Evolutionary conservation across 37 sponge, comb jelly and placozoan genomes (phyloP), one percentile per base, ranked within the genome.

Genomic region (Chondrilla cf. caribensis): DNA sequence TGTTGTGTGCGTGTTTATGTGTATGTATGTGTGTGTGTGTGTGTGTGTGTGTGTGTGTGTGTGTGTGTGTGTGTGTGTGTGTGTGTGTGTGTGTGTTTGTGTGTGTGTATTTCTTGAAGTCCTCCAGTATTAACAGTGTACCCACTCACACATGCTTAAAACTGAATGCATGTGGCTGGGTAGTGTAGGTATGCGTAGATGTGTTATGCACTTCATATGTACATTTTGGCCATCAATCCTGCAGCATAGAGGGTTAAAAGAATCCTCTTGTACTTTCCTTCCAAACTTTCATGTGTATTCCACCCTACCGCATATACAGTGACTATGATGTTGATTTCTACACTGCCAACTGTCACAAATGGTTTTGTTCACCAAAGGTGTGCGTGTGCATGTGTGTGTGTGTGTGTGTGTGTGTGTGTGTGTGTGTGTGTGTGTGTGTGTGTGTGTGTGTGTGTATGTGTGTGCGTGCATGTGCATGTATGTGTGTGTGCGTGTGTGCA

Each of bases 331-430:
- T 93, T 35, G 96, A 95, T 78, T 95, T 86, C 72, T 95, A 95
- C 81, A 62, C 81, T 22, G 39, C 90, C 41, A 95, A 92, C 65
- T 85, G 77, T 64, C 96, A 95, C 78, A 95, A 95, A 79, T 95
- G 96, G 96, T 84, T 95, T 17, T 87, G 90, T 54, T 47, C 55
- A 65, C 86, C 95, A 22, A 95, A 95, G 88, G 94, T 93, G 55
- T 7, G 58, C n/a, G 22, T 3, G 4, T 59, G 22, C 42, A 22
- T 41, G 37, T 21, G 43, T 81, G 68, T 0, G 24, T 26, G 33
- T 7, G 66, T 82, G 0, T 21, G 28, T 60, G 8, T 39, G 22
- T n/a, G 64, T 70, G 21, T 32, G 72, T 38, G 21, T 38, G 38
- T 70, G 72, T 70, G 72, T 70, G 18, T 32, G 22, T 8, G 29